These are phyloP conservation scores for Tortrix viridana DNA, from an alignment of 2,888 invertebrate species.

Conservation along the genomic window DNA sequence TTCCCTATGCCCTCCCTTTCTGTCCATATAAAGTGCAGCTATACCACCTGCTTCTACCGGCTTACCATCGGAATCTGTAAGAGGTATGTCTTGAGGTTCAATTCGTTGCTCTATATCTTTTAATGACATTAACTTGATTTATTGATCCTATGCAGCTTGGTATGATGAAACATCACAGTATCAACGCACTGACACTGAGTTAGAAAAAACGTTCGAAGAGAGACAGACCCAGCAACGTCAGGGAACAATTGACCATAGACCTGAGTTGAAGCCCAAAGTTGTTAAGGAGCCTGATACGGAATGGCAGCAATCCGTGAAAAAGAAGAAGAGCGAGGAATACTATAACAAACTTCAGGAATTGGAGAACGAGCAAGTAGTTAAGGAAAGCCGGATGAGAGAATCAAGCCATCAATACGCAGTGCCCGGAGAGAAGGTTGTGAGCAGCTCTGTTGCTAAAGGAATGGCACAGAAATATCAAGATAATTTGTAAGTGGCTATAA, in stretches of 20 bases:
- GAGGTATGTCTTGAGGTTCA: constrained; percentile 69
- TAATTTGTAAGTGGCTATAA: constrained; percentile 89
- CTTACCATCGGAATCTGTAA: constrained; percentile 72
- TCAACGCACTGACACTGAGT: constrained; percentile 93
- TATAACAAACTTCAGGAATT: constrained; percentile 92
- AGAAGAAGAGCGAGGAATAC: constrained; percentile 93
- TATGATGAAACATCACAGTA: constrained; percentile 95
- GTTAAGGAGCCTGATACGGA: constrained; percentile 90
- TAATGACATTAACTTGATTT: constrained; percentile 44
- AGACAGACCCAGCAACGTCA: constrained; percentile 88
- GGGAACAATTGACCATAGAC: constrained; percentile 86
- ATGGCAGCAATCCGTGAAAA: constrained; percentile 93
- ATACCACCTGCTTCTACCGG: constrained; percentile 77
- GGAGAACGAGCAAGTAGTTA: constrained; percentile 93
- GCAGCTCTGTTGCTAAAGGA: constrained; percentile 90
- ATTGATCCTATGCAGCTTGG: constrained; percentile 87
- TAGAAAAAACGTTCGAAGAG: constrained; percentile 95
- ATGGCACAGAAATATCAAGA: constrained; percentile 95
- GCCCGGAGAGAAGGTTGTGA: constrained; percentile 92
- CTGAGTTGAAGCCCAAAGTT: constrained; percentile 86
- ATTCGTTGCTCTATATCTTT: constrained; percentile 37
- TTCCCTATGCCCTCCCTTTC: constrained; percentile 55
- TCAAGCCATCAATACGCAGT: constrained; percentile 92
- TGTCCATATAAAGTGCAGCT: constrained; percentile 65
- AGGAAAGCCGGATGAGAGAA: constrained; percentile 91